phyloP scores from a whole-genome alignment of 1,140 invertebrate genomes.

The Philopotamus ludificatus region DNA sequence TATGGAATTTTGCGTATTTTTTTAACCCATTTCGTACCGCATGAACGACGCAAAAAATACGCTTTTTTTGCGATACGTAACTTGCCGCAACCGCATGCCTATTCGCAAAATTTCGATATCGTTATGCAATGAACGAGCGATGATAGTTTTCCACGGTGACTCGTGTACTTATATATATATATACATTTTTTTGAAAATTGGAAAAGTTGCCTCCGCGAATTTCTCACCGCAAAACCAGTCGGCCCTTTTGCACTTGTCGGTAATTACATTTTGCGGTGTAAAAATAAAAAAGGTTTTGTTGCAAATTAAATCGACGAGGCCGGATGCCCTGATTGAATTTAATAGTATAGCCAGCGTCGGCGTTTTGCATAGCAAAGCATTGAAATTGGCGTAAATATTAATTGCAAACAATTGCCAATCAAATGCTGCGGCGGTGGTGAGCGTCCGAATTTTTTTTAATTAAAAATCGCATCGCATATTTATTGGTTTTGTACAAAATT shows the following conservation, averaged over 20 bases:
- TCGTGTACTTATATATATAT: too few species aligned
- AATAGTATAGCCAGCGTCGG: not conserved
- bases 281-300: constrained; percentile 11
- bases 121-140: constrained; percentile 1
- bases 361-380: not conserved
- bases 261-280: constrained; percentile 35
- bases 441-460: too few species aligned
- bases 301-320: constrained; percentile 33
- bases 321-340: constrained; percentile 28
- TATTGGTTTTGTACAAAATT: too few species aligned
- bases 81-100: not conserved
- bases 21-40: not conserved
- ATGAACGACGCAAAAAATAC: not conserved
- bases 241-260: constrained; percentile 11
- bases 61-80: not conserved
- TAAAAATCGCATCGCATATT: too few species aligned
- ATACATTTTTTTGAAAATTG: too few species aligned
- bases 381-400: not conserved
- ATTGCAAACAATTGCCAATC: too few species aligned
- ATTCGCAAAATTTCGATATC: not conserved
- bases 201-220: constrained; percentile 9
- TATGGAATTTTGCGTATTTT: too few species aligned
- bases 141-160: too few species aligned
- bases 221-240: constrained; percentile 13
- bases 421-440: too few species aligned